A percentile compares a stretch with the other conserved stretches of the same genome.
Conservation (phyloP, 2,113 vertebrate genomes). For the Austrofundulus limnaeus region DNA sequence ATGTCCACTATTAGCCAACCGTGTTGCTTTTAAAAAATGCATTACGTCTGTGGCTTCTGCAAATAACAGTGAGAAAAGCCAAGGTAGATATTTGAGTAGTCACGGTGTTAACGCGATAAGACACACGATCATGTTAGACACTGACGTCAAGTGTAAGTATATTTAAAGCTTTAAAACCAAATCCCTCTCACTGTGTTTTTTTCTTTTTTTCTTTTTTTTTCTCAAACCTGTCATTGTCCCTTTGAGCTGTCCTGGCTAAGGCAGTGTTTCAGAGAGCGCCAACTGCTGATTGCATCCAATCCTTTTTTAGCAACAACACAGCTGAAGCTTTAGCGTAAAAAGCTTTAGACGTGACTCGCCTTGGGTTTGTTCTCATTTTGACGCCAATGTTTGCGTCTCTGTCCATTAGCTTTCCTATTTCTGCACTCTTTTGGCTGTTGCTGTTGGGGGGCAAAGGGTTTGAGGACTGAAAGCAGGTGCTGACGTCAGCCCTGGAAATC, state of each 20-base stretch:
- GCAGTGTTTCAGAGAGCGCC: slow-evolving; percentile 17
- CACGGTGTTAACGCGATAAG: slow-evolving; percentile 13
- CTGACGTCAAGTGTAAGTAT: slow-evolving; percentile 49
- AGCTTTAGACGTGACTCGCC: slow-evolving; percentile 35
- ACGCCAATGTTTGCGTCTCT: slow-evolving; percentile 31
- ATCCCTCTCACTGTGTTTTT: slow-evolving; percentile 5
- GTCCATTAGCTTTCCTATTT: slow-evolving; percentile 46
- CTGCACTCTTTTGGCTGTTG: slow-evolving; percentile 30
- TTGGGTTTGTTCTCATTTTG: slow-evolving; percentile 37
- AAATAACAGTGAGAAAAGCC: slow-evolving; percentile 22
- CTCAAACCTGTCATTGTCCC: slow-evolving; percentile 47
- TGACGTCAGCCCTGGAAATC: slow-evolving; percentile 38
- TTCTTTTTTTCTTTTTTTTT: slow-evolving; percentile 15
- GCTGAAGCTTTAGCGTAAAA: slow-evolving; percentile 51
- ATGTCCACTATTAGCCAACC: slow-evolving; percentile 11
- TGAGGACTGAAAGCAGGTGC: slow-evolving; percentile 37
- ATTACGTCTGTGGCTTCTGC: slow-evolving; percentile 24
- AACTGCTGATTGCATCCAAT: slow-evolving; percentile 64
- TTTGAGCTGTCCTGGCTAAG: slow-evolving; percentile 48
- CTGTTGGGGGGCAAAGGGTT: slow-evolving; percentile 11
- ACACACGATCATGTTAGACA: slow-evolving; percentile 3
- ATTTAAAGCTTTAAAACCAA: slow-evolving; percentile 31
- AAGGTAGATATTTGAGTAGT: slow-evolving; percentile 14
- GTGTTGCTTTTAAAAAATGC: background rate
- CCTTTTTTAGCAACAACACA: slow-evolving; percentile 40